Evolutionary conservation across 2,888 invertebrate species (phyloP), one percentile per base, ranked within the genome.

Genomic region (Sarcophaga caerulescens): DNA sequence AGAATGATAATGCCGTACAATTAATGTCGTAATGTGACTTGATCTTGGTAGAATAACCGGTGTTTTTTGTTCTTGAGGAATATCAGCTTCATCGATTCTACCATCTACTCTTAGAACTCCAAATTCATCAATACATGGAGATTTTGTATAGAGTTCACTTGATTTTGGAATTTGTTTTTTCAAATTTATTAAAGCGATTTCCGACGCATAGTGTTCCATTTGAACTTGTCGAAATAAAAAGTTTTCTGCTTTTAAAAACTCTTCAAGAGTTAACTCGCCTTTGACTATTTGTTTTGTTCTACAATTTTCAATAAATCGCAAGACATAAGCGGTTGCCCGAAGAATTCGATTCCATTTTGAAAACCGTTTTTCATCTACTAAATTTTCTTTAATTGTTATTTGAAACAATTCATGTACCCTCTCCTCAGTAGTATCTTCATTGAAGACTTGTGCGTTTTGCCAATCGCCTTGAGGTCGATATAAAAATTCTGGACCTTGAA

Each of bases 21-120:
- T 14, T 14, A 52, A 5, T 52, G 1, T 52, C 4, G 76, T 76
- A 47, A 84, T 65, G 35, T 66, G 44, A 65, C 23, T 80, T 14
- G 57, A 76, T 65, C 47, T 84, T 12, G 82, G 82, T 23, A 85
- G 71, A 45, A 82, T 85, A 47, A 85, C 23, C 3, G 82, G 75
- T 2, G 45, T 19, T 66, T 78, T 60, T 69, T 66, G 78, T 14
- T 23, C n/a, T 44, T 59, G 57, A 5, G 57, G n/a, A 57, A 69
- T n/a, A 8, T 69, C 17, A 6, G 73, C 70, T 4, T 68, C 25
- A 45, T 70, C 76, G 23, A 85, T 85, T 73, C 81, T 78, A 25
- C 87, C 52, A 52, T 76, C 62, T n/a, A 63, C 62, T 52, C 77
- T 70, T 45, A 82, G n/a, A 25, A 82, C 23, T 19, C 59, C n/a